Percentiles rank a stretch among this genome's conserved stretches.
phyloP scores from a whole-genome alignment of 2,888 invertebrate species.

The Clivina fossor region DNA sequence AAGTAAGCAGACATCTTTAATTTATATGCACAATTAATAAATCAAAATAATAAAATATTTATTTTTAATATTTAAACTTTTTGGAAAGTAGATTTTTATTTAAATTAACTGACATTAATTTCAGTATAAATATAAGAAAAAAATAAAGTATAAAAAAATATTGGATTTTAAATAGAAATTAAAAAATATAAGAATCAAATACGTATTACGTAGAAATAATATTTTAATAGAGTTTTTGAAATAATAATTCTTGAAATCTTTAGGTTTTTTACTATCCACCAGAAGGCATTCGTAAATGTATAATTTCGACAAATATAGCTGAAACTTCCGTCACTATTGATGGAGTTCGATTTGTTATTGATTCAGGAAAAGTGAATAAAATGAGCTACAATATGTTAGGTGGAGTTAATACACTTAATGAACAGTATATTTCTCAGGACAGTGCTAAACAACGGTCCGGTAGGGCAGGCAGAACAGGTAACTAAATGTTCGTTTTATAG shows the following conservation, averaged over 20 bases:
- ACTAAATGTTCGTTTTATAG: conserved; percentile 1
- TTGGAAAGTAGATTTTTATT: no score
- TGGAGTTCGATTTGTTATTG: conserved; percentile 94
- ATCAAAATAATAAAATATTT: no score
- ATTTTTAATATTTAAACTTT: no score
- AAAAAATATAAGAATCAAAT: no score
- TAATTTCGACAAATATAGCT: conserved; percentile 97
- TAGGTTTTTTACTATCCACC: conserved; percentile 93
- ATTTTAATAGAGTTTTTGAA: conserved; percentile 7
- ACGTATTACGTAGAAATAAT: background rate
- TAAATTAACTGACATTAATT: no score
- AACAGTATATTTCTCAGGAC: conserved; percentile 97
- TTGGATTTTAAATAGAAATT: no score
- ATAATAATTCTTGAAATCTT: conserved; percentile 36
- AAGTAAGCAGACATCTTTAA: conserved; percentile 58
- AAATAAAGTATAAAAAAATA: no score
- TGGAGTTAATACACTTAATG: conserved; percentile 88
- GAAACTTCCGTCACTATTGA: conserved; percentile 99
- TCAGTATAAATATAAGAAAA: no score
- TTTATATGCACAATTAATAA: background rate
- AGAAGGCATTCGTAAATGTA: conserved; percentile 92
- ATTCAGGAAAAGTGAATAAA: conserved; percentile 96
- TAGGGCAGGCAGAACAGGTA: conserved; percentile 85
- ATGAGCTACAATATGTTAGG: conserved; percentile 92
- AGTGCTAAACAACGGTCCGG: conserved; percentile 97